Base-by-base conservation (phyloP, 2,113 vertebrate species). In the Cervus canadensis region DNA sequence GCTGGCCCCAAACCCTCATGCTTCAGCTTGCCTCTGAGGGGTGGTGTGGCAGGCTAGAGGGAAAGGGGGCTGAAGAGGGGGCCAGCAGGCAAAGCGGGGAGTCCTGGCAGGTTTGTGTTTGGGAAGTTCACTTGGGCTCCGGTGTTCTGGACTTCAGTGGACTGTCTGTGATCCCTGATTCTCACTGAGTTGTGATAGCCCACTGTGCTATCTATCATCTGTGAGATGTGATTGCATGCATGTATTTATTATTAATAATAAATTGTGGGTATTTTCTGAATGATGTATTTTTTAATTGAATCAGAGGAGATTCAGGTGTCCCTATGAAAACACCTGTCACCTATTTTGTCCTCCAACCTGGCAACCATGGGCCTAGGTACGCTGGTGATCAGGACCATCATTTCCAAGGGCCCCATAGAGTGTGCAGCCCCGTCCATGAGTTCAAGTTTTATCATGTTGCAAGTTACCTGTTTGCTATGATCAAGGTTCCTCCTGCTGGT, bases 361-460 rank as follows among this genome's bases (percentile, higher is more conserved):
- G 89, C 12, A 40, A 28, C 36, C 10, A 13, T 5, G 67, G 67
- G 12, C 19, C 3, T 30, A 11, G 45, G 28, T 11, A 43, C 0
- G 0, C 23, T 50, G 21, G 21, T 5, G 7, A 43, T 48, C 50
- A 30, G 10, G 16, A 17, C 8, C 0, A 0, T 6, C 7, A 10
- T 26, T 59, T 25, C 71, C 16, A 45, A 71, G 16, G 40, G 62
- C 28, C 36, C 9, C 4, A 6, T 1, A 23, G 48, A 76, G 13
- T 26, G 10, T 7, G 12, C 78, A 81, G 52, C 21, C 81, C 7
- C 1, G 9, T 30, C 5, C 60, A 67, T 1, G 7, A 19, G 15
- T 26, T 76, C 12, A 30, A 9, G 11, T 19, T n/a, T 62, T 12
- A 16, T 56, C 62, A 30, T 2, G 3, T 50, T 14, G 9, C 28